Evolutionary conservation across 2,113 vertebrate species (phyloP), one percentile per base, ranked within the genome.

Genomic region (Atherinomorus stipes): DNA sequence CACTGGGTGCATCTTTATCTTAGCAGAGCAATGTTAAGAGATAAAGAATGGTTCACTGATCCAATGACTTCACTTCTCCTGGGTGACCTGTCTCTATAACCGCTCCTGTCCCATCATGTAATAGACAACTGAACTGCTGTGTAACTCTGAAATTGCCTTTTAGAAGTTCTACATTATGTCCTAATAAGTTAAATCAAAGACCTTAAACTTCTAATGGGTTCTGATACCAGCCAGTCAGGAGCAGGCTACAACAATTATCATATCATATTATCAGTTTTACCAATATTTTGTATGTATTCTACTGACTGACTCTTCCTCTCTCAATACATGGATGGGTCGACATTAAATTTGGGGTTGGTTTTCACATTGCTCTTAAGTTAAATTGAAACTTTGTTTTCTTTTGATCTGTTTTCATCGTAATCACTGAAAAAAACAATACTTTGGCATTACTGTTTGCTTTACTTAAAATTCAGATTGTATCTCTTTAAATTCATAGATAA

Each of bases 1-100:
- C 56, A 59, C 45, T 42, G 45, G 25, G 45, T 34, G 25, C 16
- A 28, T 52, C 67, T 78, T 69, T 53, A 72, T 69, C 45, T 64
- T 26, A 12, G 28, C 26, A 56, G 62, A 51, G 57, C 22, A 64
- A 28, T 25, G 68, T 8, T 34, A 57, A 57, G 7, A 59, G 53
- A 22, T 4, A 8, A n/a, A 52, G 38, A 63, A 84, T 64, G 81
- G 68, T 79, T 85, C 26, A 19, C 66, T 83, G 78, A 82, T 82
- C 60, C 23, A 54, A 47, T 50, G 49, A 75, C 63, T 68, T 62
- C 54, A 71, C 65, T 58, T 79, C 53, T 87, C 72, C 50, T 80
- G 60, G 50, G n/a, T 68, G 72, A 66, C 70, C 52, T 37, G 19
- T 54, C 80, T 81, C 68, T 78, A 49, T 50, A 63, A 64, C 51